Evolutionary conservation across 2,888 invertebrate genomes (phyloP), one percentile per base, ranked within the genome.

Genomic region (Himalopsyche kuldschensis): DNA sequence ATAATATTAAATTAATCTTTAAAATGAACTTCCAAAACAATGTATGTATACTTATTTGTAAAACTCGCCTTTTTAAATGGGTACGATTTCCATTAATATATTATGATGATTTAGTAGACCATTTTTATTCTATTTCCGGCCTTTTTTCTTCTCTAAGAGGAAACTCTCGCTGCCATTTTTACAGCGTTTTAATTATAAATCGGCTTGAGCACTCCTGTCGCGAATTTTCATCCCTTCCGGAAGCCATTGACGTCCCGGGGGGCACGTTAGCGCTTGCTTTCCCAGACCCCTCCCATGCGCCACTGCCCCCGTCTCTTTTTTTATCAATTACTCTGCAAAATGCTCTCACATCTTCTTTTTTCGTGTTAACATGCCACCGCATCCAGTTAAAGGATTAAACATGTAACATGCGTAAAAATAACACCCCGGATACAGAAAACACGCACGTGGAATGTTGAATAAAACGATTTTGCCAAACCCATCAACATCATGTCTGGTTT

Each of bases 301-400:
- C 69, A 69, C 69, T 69, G 69, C 30, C 4, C 69, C 15, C 24
- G 15, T 31, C 41, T 27, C 35, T 24, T 27, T 32, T n/a, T 76
- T 76, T 76, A 76, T 76, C 76, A 76, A 76, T 76, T 76, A 76
- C 35, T 76, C 76, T 32, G 35, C 69, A 35, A 76, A 76, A 76
- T 27, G 35, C 76, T 76, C 41, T 76, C 76, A 27, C 76, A 76
- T 76, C n/a, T 35, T 35, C 35, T 15, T 76, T 76, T 69, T 41
- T 41, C 76, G 32, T 76, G 76, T 76, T 76, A 35, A 76, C 76
- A 76, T 76, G 76, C 76, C 76, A 76, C 76, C 35, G 35, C 76
- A 41, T 76, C 24, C 35, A 35, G 76, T 76, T 35, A 76, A 76
- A 76, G 76, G 76, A 76, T 76, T 76, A 76, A 69, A 69, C 76